Conservation (phyloP, 2,888 invertebrate genomes). For the Ptychoptera albimana region DNA sequence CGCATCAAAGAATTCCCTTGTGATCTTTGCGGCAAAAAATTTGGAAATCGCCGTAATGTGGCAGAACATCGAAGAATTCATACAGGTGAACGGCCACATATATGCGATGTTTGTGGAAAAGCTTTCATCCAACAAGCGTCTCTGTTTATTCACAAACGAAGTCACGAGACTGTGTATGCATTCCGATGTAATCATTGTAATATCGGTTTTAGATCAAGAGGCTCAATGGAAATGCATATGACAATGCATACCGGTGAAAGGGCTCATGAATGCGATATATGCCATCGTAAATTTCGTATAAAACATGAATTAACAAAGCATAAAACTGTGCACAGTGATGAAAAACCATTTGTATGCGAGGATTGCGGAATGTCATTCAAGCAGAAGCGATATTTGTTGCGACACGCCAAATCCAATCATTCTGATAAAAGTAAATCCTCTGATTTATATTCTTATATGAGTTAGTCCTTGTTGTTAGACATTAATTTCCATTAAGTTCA, state of each 20-base stretch:
- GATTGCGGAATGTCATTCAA: conserved; percentile 31
- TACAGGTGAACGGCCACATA: conserved; percentile 41
- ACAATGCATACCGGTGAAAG: conserved; percentile 45
- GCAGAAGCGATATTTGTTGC: conserved; percentile 36
- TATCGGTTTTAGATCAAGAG: conserved; percentile 40
- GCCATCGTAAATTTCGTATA: conserved; percentile 40
- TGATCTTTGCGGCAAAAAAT: conserved; percentile 37
- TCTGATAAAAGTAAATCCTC: background rate
- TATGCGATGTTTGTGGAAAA: conserved; percentile 42
- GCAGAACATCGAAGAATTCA: conserved; percentile 43
- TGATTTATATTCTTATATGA: background rate
- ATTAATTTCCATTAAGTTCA: no score
- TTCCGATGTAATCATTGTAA: conserved; percentile 42
- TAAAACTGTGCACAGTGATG: conserved; percentile 34
- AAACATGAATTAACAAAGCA: conserved; percentile 42
- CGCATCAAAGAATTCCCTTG: conserved; percentile 41
- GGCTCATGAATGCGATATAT: conserved; percentile 40
- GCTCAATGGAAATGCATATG: conserved; percentile 38
- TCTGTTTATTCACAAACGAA: conserved; percentile 42
- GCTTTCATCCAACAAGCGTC: conserved; percentile 49
- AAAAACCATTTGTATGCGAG: conserved; percentile 33
- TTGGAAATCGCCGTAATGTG: conserved; percentile 42
- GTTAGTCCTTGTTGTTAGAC: background rate
- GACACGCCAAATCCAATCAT: conserved; percentile 27
- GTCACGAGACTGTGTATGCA: conserved; percentile 39